A percentile compares a stretch with the other conserved stretches of the same genome.
phyloP scores from a whole-genome alignment of 2,113 vertebrate genomes.

The Sigmodon hispidus region DNA sequence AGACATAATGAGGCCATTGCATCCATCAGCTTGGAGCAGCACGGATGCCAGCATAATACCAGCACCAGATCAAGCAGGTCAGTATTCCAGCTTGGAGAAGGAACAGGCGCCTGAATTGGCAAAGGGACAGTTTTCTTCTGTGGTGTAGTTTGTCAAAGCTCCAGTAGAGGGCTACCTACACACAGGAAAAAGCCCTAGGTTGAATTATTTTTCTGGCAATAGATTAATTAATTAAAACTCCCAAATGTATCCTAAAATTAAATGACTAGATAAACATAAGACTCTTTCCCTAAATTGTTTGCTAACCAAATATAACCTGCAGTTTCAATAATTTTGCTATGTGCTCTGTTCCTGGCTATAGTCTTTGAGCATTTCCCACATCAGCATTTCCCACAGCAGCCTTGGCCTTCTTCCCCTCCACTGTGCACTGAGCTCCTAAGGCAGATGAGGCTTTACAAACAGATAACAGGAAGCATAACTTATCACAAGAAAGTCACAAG shows the following conservation, averaged over 20 bases:
- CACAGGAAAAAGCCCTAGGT: no score
- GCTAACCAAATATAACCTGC: background rate
- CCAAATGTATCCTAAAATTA: background rate
- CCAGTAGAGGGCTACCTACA: background rate
- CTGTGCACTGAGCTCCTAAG: background rate
- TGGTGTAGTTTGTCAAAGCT: background rate
- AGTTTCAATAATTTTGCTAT: background rate
- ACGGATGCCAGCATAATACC: background rate
- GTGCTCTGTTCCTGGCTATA: background rate
- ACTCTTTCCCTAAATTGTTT: background rate
- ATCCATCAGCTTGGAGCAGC: background rate
- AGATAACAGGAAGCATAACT: background rate
- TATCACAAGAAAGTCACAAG: background rate
- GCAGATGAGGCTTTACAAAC: background rate
- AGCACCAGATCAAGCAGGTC: background rate
- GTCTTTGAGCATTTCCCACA: background rate
- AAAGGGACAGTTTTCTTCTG: background rate
- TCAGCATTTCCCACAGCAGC: background rate
- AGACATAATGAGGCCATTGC: background rate
- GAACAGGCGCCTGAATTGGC: background rate
- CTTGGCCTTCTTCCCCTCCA: background rate
- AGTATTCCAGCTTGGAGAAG: background rate
- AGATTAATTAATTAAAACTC: background rate
- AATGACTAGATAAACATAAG: background rate
- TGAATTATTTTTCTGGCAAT: background rate